Evolutionary conservation across 1,140 invertebrate genomes (phyloP), one percentile per base, ranked within the genome.

Genomic region (Vanessa tameamea): DNA sequence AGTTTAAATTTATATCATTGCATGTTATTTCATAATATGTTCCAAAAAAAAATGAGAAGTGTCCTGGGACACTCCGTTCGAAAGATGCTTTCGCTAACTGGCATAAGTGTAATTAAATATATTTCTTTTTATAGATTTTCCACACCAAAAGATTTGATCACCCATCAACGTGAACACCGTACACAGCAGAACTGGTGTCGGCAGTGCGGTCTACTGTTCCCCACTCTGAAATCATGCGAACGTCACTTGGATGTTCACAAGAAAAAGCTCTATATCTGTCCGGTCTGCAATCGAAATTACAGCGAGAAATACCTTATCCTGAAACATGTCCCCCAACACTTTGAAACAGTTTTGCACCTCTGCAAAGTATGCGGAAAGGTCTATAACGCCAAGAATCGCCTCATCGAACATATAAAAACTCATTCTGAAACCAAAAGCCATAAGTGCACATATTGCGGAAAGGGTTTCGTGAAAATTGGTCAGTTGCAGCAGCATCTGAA

Each of bases 351-450:
- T 8, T 61, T 90, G 9, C 90, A 92, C 61, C 73, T 91, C 2
- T 92, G 89, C 79, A 88, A 88, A 61, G 80, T 86, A 0, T 92
- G 89, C 72, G 87, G 87, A 1, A 89, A 87, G 73, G 77, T 86
- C 37, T 91, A 83, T 80, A 85, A 82, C 47, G 77, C 79, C 15
- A 85, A 81, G 48, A 76, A 79, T 47, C 81, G 87, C 13, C 81
- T 91, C 3, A 78, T 84, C 1, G 75, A 88, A 53, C 89, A 91
- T 76, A 77, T 83, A 12, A 90, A 90, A 66, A 80, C 79, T 0
- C 89, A 91, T 72, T 78, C 80, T 0, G 81, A 83, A 20, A 75
- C 65, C 0, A 83, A 84, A 64, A 76, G 48, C 2, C 78, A 87
- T 74, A 78, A 72, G 9, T 92, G 90, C 78, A 80, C 73, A 0